A percentile compares a stretch with the other conserved stretches of the same genome.
Conservation (phyloP, 2,888 invertebrate species). For the Drosophila kanekoi region DNA sequence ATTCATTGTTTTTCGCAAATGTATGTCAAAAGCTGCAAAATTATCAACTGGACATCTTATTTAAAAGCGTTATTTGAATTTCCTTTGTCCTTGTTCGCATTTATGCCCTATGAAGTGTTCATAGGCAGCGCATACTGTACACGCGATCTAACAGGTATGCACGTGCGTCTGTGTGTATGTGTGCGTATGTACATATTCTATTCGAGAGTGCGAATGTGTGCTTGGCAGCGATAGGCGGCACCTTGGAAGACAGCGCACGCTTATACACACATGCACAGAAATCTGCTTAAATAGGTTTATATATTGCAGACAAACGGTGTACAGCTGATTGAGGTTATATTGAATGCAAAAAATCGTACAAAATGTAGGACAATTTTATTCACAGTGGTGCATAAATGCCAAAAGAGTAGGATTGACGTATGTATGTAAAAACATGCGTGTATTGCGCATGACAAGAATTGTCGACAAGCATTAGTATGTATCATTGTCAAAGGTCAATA, state of each 20-base stretch:
- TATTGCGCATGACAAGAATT: conserved; percentile 57
- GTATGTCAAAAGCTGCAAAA: too few species aligned
- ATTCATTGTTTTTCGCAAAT: too few species aligned
- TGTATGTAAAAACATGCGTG: too few species aligned
- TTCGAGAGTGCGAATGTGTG: conserved; percentile 11
- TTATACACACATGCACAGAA: not conserved
- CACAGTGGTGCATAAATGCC: conserved; percentile 33
- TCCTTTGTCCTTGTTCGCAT: too few species aligned
- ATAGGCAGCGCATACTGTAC: conserved; percentile 29
- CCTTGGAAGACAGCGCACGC: conserved; percentile 10
- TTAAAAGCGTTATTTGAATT: too few species aligned
- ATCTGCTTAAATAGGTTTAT: not conserved
- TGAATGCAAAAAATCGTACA: conserved; percentile 20
- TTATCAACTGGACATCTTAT: too few species aligned
- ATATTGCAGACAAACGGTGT: conserved; percentile 7
- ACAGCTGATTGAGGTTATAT: conserved; percentile 64
- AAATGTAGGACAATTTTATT: conserved; percentile 50
- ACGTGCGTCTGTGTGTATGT: conserved; percentile 27
- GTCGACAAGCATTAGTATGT: not conserved
- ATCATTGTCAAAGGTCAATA: conserved; percentile 71
- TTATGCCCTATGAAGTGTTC: not conserved
- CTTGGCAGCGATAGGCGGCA: conserved; percentile 9
- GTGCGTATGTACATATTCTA: not conserved
- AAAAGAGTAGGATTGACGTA: conserved; percentile 8
- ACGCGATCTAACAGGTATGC: conserved; percentile 37